Evolutionary conservation across 2,797 vertebrate genomes (phyloP).

Genomic region (Chiroxiphia lanceolata): DNA sequence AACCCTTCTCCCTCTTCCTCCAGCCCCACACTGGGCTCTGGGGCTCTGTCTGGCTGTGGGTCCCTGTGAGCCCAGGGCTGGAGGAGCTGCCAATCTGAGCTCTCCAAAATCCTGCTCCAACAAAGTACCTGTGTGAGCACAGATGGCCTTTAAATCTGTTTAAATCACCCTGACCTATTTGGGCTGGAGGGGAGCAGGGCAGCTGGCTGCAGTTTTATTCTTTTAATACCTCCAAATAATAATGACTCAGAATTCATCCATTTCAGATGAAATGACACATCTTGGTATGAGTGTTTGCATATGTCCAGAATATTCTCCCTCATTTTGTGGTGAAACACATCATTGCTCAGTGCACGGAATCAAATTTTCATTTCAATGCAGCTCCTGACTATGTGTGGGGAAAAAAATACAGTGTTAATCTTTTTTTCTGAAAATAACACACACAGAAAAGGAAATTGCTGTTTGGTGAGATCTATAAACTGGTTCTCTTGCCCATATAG

Average conservation of each 20-base stretch:
- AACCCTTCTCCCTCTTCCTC: not conserved
- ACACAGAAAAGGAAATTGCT: not conserved
- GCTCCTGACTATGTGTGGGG: not conserved
- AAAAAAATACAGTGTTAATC: not conserved
- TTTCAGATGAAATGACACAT: not conserved
- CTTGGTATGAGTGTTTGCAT: not conserved
- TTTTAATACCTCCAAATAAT: not conserved
- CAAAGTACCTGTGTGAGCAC: not conserved
- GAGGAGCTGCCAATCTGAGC: not conserved
- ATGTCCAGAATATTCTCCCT: not conserved
- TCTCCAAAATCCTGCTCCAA: not conserved
- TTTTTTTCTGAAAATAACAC: not conserved
- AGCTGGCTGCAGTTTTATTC: not conserved
- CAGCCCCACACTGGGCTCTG: not conserved
- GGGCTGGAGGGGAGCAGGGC: not conserved
- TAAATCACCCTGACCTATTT: not conserved
- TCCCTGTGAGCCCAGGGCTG: not conserved
- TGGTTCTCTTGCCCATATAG: not conserved
- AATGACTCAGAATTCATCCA: accelerated
- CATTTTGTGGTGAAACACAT: not conserved
- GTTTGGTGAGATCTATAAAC: not conserved
- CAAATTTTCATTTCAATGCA: not conserved
- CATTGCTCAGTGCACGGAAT: not conserved
- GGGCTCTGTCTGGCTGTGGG: not conserved
- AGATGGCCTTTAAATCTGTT: not conserved